phyloP scores from a whole-genome alignment of 92 coral and sea anemone species.

The Porites evermanni region DNA sequence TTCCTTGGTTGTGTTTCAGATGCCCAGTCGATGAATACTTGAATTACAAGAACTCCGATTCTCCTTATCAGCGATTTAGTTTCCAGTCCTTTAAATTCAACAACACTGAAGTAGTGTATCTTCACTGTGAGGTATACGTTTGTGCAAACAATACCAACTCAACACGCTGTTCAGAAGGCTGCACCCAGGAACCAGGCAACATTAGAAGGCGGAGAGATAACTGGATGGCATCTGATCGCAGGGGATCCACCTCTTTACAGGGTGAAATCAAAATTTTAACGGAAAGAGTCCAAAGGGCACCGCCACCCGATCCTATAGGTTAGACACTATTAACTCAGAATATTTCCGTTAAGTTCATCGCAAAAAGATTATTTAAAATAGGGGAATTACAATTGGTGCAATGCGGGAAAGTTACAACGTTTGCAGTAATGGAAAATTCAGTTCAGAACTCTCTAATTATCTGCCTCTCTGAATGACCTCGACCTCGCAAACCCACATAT shows the following conservation, averaged over 20 bases:
- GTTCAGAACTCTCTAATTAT: too few relatives aligned
- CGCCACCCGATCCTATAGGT: neutral
- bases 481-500: too few relatives aligned
- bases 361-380: too few relatives aligned
- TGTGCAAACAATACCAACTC: constrained; percentile 60
- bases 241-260: constrained; percentile 8
- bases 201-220: constrained; percentile 20
- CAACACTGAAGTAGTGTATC: constrained; percentile 54
- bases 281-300: neutral
- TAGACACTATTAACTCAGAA: neutral
- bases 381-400: too few relatives aligned
- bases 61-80: constrained; percentile 65
- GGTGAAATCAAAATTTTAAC: constrained; percentile 25
- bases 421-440: too few relatives aligned
- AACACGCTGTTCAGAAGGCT: constrained; percentile 45
- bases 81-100: constrained; percentile 61
- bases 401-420: too few relatives aligned
- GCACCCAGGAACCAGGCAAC: constrained; percentile 9
- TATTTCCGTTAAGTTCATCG: too few relatives aligned
- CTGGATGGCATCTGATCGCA: neutral
- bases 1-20: constrained; percentile 7
- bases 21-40: constrained; percentile 63
- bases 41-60: constrained; percentile 64
- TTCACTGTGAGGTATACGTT: constrained; percentile 70
- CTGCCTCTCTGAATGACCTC: too few relatives aligned